Percentiles rank a stretch among this genome's conserved stretches.
Evolutionary conservation across 2,797 vertebrate genomes (phyloP).

Genomic region (Eospalax fontanierii): DNA sequence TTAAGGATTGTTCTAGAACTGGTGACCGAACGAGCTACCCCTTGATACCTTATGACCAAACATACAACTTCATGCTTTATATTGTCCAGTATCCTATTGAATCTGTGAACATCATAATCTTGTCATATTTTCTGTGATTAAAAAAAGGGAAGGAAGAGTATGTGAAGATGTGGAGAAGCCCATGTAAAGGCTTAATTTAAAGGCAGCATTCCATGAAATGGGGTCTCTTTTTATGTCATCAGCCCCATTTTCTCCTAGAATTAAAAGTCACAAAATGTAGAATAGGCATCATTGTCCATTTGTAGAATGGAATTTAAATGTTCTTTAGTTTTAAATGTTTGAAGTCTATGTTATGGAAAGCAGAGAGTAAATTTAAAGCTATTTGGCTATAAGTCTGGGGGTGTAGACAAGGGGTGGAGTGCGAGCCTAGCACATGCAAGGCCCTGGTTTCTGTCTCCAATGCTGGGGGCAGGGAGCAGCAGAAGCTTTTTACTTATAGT

Average conservation of each 20-base stretch:
- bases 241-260: conserved; percentile 56
- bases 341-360: conserved; percentile 3
- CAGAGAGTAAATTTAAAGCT: conserved; percentile 51
- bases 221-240: conserved; percentile 50
- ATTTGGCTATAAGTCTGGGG: background rate
- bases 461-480: background rate
- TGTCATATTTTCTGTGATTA: conserved; percentile 66
- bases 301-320: conserved; percentile 25
- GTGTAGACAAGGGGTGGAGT: background rate
- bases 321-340: conserved; percentile 48
- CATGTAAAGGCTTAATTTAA: conserved; percentile 74
- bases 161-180: conserved; percentile 58
- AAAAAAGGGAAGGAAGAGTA: background rate
- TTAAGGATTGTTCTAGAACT: background rate
- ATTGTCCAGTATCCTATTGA: conserved; percentile 13
- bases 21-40: background rate
- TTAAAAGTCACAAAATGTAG: conserved; percentile 19
- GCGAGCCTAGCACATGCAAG: background rate
- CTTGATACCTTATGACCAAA: background rate
- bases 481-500: conserved; percentile 17
- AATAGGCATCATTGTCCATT: background rate
- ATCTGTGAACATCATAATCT: conserved; percentile 9
- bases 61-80: background rate
- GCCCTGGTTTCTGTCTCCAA: background rate
- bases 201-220: conserved; percentile 66